Base-by-base conservation (phyloP, 2,113 vertebrate genomes). In the Oplegnathus fasciatus region DNA sequence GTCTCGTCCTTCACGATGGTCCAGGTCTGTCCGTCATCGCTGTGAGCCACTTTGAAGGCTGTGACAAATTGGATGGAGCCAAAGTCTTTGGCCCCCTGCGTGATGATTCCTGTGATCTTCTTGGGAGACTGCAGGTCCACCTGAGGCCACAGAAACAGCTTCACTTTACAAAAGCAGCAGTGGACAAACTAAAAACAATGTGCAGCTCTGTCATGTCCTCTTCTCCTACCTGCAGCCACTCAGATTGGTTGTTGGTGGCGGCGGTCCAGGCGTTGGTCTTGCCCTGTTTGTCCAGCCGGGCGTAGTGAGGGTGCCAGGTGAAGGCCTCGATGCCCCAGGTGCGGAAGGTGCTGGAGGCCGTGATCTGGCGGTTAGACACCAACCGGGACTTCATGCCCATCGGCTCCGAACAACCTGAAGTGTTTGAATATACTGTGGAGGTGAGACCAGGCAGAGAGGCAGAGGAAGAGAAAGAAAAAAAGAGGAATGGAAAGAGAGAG, bases 191-290 rank as follows among this genome's bases (percentile, higher is more conserved):
- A 2, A 76, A 18, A 70, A 28, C 52, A 50, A 34, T 8, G 7
- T 26, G 5, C 62, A 44, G 54, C 13, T 65, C 14, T 28, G 67
- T 30, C 9, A 9, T 0, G 18, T 37, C 52, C 22, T 28, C 20
- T 10, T 71, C 42, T 17, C 69, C 2, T 87, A 99, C 98, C 98
- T 99, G 98, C 86, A 99, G 93, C 98, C 98, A 99, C 92, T 99
- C 96, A 0, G 94, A 94, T 60, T 78, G 94, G 52, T 84, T 75
- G 0, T 95, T 97, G 84, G 75, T 82, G 58, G 94, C 94, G 0
- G 98, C 96, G 0, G 96, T 97, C 98, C 98, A 99, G 87, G 98
- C 98, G 0, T 99, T 99, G 85, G 96, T 97, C 93, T 98, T 99
- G 91, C 98, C 98, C n/a, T 94, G 95, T 85, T 96, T 97, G 96